A percentile compares a stretch with the other conserved stretches of the same genome.
Evolutionary conservation across 2,797 vertebrate species (phyloP).

Genomic region (Simalia tracyae): DNA sequence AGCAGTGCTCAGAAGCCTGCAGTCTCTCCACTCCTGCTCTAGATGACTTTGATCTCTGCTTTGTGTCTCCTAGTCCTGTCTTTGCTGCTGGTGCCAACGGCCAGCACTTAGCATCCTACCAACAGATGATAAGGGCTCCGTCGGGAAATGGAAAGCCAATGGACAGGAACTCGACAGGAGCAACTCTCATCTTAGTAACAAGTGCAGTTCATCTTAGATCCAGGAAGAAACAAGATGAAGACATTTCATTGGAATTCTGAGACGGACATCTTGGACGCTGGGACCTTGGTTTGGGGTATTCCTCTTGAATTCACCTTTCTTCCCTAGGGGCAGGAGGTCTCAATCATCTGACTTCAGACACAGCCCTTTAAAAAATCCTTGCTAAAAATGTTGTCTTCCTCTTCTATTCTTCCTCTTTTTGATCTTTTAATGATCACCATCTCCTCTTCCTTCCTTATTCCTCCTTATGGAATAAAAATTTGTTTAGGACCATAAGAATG

Average conservation of each 20-base stretch:
- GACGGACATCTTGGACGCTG: background rate
- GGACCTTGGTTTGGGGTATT: fast-evolving
- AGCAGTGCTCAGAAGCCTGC: background rate
- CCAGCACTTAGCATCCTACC: conserved; percentile 72
- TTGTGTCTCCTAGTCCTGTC: conserved; percentile 77
- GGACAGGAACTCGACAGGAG: conserved; percentile 83
- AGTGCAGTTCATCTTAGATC: conserved; percentile 84
- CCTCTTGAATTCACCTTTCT: background rate
- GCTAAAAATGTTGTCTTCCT: background rate
- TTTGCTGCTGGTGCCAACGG: conserved; percentile 88
- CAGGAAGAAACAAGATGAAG: background rate
- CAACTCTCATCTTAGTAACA: conserved; percentile 87
- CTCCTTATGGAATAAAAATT: background rate
- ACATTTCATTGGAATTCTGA: background rate
- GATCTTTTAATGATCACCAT: fast-evolving
- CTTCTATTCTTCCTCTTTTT: background rate
- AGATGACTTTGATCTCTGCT: background rate
- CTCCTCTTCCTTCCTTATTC: background rate
- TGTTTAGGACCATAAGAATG: background rate
- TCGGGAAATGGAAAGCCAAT: conserved; percentile 83
- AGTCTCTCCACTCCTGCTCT: no score
- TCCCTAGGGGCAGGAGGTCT: background rate
- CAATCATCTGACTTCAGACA: background rate
- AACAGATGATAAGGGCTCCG: conserved; percentile 78
- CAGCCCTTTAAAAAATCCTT: background rate